Base-by-base conservation (phyloP, 2,888 invertebrate species). In the Polymixis flavicincta region DNA sequence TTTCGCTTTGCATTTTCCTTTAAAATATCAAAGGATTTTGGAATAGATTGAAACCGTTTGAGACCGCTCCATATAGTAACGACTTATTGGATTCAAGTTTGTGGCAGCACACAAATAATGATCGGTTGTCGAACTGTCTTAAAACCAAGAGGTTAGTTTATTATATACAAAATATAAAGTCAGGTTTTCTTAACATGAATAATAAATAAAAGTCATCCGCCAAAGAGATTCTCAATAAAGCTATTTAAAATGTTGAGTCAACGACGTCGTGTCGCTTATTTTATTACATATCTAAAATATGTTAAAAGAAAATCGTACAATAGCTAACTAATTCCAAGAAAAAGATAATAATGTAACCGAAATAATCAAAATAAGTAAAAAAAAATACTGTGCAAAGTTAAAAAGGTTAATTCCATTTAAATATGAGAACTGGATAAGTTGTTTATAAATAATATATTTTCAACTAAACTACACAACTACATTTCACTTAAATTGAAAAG, bases 21-120 rank as follows among this genome's bases (percentile, higher is more conserved):
- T 57, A 50, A 65, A 72, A 82, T 77, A 69, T 72, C 55, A 63
- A 81, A 80, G 68, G 68, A 65, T 68, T 60, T 68, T 14, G 60
- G 48, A 76, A 76, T 76, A 71, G 61, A 82, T 72, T 57, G 71
- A 68, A 69, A 72, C 50, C 48, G 48, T 66, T 76, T 71, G 50
- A 75, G 14, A 75, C 64, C 52, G 52, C 65, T 81, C 55, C 28
- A 19, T 52, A 37, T 17, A 70, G 70, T 59, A 28, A 50, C 13
- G 25, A 14, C 59, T 25, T 76, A 76, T 55, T 55, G 54, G 42
- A 65, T 57, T 55, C 32, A 81, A 71, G 64, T 65, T 68, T 68
- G 48, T 59, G 25, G 22, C n/a, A 70, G 32, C 13, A 25, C 14
- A 75, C 54, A 63, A 50, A 75, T 71, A 67, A 50, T 52, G 45